Percentiles rank a stretch among this genome's conserved stretches.
phyloP scores from a whole-genome alignment of 2,113 vertebrate genomes.

The Mastomys coucha region DNA sequence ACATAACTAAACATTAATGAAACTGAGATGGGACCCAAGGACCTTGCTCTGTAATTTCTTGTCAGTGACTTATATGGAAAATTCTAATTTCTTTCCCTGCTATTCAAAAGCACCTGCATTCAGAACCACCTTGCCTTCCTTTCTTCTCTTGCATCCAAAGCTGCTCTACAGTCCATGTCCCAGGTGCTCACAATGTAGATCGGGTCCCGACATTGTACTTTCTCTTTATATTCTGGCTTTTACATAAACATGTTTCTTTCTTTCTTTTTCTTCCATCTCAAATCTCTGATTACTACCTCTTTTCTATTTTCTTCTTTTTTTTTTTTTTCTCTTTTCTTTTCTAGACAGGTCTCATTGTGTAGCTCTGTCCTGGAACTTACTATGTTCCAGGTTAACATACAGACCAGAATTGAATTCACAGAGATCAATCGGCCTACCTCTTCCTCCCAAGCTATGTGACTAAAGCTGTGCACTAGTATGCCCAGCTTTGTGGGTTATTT shows the following conservation, averaged over 20 bases:
- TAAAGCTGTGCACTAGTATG: background rate
- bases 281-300: background rate
- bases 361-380: background rate
- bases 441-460: background rate
- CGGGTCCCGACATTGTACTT: background rate
- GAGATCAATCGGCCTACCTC: background rate
- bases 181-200: background rate
- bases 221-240: background rate
- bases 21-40: background rate
- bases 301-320: no score
- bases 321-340: no score
- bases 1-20: background rate
- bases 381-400: background rate
- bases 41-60: background rate
- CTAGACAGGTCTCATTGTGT: background rate
- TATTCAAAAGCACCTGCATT: background rate
- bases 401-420: background rate
- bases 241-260: background rate
- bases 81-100: slow-evolving; percentile 22
- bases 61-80: background rate
- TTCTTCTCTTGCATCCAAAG: background rate
- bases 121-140: background rate
- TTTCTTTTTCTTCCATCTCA: background rate
- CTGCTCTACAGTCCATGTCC: background rate
- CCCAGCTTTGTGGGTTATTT: background rate